These are phyloP conservation scores for Pleuronectes platessa DNA, from an alignment of 2,113 vertebrate species.

Conservation along the genomic window DNA sequence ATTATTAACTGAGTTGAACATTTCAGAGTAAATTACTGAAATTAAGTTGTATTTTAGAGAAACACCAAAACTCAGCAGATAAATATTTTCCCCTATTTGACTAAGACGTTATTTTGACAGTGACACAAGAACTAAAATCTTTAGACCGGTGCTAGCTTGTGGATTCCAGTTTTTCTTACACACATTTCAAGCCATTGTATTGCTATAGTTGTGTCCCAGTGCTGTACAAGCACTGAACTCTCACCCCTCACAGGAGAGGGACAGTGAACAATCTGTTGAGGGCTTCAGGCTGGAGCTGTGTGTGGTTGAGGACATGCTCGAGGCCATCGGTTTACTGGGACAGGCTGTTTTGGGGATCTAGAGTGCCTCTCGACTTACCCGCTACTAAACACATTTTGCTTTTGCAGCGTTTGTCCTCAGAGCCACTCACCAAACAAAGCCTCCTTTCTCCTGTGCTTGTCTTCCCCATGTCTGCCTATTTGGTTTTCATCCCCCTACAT, in stretches of 20 bases:
- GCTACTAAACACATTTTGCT: conserved; percentile 32
- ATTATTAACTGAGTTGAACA: too few species aligned
- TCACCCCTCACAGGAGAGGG: conserved; percentile 41
- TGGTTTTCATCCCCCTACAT: conserved; percentile 32
- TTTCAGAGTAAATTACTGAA: too few species aligned
- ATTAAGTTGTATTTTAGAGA: too few species aligned
- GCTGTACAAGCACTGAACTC: conserved; percentile 16
- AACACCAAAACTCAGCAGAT: not conserved
- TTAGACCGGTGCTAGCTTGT: not conserved
- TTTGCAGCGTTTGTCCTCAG: not conserved
- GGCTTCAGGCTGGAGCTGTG: conserved; percentile 36
- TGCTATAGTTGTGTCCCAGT: conserved; percentile 5
- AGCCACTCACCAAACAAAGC: conserved; percentile 16
- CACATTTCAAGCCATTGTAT: not conserved
- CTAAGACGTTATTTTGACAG: not conserved
- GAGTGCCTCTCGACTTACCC: conserved; percentile 28
- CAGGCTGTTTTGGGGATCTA: conserved; percentile 46
- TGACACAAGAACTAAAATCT: not conserved
- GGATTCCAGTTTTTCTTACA: not conserved
- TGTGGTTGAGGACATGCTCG: conserved; percentile 22
- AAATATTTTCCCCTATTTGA: not conserved
- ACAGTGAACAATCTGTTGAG: conserved; percentile 52
- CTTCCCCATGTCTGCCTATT: conserved; percentile 10
- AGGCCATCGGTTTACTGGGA: conserved; percentile 51
- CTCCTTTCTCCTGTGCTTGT: conserved; percentile 34